Conservation (phyloP, 64 coral and sea anemone genomes). For the Stylophora pistillata region DNA sequence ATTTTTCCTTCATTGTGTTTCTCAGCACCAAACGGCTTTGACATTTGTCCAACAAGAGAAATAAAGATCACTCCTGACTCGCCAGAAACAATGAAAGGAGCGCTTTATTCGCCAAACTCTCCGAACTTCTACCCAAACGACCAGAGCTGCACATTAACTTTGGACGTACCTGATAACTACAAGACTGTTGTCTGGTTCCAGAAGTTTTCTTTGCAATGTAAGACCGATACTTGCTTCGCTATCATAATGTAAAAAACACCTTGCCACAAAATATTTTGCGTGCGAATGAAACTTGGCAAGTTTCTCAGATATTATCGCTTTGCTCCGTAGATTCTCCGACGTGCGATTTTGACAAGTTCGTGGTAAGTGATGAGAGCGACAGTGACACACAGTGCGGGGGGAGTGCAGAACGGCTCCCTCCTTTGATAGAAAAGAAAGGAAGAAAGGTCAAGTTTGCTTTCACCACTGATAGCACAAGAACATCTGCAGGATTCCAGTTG, state of each 20-base stretch:
- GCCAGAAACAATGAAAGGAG: constrained; percentile 15
- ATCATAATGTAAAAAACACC: too few relatives aligned
- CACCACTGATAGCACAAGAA: background rate
- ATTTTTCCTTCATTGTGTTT: background rate
- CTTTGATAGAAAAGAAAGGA: constrained; percentile 12
- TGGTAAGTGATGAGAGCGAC: constrained; percentile 27
- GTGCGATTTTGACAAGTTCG: constrained; percentile 46
- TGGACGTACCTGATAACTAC: constrained; percentile 64
- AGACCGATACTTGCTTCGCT: background rate
- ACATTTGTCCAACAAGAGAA: constrained; percentile 52
- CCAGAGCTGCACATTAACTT: constrained; percentile 40
- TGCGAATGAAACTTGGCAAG: too few relatives aligned
- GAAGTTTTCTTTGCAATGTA: constrained; percentile 58
- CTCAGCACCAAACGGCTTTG: background rate
- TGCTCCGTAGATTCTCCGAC: background rate
- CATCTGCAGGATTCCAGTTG: constrained; percentile 38
- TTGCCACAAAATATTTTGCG: too few relatives aligned
- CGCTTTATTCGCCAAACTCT: constrained; percentile 60
- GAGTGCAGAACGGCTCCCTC: background rate
- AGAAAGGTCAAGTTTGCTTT: constrained; percentile 42
- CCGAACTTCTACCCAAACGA: constrained; percentile 45
- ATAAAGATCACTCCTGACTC: background rate
- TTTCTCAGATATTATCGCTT: background rate
- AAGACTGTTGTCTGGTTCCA: constrained; percentile 55
- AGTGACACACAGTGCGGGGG: constrained; percentile 33